Evolutionary conservation across 2,113 vertebrate species (phyloP), one percentile per base, ranked within the genome.

Genomic region (Antigone vipio): DNA sequence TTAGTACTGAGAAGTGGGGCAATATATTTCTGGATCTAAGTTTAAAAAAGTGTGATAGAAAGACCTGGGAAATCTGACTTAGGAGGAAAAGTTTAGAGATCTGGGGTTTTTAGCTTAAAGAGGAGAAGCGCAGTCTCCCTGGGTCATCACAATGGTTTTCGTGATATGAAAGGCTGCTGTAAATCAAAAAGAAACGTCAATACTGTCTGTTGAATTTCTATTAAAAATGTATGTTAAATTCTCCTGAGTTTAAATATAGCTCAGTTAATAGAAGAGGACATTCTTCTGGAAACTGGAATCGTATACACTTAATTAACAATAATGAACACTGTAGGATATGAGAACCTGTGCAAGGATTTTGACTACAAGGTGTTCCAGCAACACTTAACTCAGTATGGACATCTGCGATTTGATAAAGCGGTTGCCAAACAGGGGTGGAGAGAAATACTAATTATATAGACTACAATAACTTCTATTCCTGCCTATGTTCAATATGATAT

Each of bases 181-280:
- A 88, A 80, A 88, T 40, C 20, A 55, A 71, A 89, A 77, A 50
- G 52, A 75, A 81, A 71, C 23, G 45, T 72, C 45, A 35, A 68
- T 89, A 72, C 18, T 53, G 7, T 68, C 71, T 92, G 88, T 64
- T 90, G 78, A 80, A 88, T 79, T 76, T 85, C 66, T 85, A 90
- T 88, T 96, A 76, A 90, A 94, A 94, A 88, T 76, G 32, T 38
- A 85, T 82, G 47, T 32, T 90, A 75, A 66, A 88, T 90, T 88
- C 91, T 94, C 59, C 72, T 16, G 85, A 74, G 79, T 78, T 93
- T 92, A 92, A 96, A 78, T 81, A 72, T 44, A 81, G 59, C 68
- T 95, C 56, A 81, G 49, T 68, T 91, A 84, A 87, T 59, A 83
- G 52, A 73, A 80, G 56, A 90, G 47, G 47, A 56, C 47, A 44